Base-by-base conservation (phyloP, 1,140 invertebrate genomes). In the Scaptodrosophila lebanonensis region DNA sequence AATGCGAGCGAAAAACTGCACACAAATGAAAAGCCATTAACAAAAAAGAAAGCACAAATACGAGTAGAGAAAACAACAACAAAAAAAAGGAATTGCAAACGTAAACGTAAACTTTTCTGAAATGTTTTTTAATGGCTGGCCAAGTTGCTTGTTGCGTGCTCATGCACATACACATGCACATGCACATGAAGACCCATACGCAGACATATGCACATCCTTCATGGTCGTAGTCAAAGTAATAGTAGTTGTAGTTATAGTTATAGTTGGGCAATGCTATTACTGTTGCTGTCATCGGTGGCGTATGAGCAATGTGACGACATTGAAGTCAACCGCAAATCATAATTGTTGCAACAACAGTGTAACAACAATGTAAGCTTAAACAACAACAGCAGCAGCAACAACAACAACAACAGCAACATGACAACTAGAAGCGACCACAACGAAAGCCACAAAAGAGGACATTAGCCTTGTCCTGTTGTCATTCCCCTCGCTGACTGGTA, bases 11-110 rank as follows among this genome's bases (percentile, higher is more conserved):
- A 45, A 56, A 51, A 49, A 48, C 11, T 66, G 53, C 49, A 49
- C 52, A 56, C 39, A 66, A 53, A 73, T 69, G 52, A 64, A 71
- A 76, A 71, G 58, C 72, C 66, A 77, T 76, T 77, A 76, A 76
- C 57, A 62, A 76, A 76, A 57, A 62, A 56, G 51, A 61, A 61
- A 61, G 54, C 49, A 48, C 48, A 47, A 76, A 42, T 40, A 30
- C 13, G 12, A 8, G 4, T n/a, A 20, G 9, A 35, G 13, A 9
- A 35, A 22, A 2, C 35, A 2, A 35, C 6, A 15, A 36, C 6
- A 17, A 22, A 22, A 33, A n/a, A 17, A 35, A 32, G 12, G 30
- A 39, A 18, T 7, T 48, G 44, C 38, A 48, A 38, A 13, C 39
- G 29, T 6, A 44, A 43, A 57, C 49, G 43, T 56, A 27, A 39